Conservation (phyloP, 2,888 invertebrate genomes). For the Drosophila nr. perissopoda region DNA sequence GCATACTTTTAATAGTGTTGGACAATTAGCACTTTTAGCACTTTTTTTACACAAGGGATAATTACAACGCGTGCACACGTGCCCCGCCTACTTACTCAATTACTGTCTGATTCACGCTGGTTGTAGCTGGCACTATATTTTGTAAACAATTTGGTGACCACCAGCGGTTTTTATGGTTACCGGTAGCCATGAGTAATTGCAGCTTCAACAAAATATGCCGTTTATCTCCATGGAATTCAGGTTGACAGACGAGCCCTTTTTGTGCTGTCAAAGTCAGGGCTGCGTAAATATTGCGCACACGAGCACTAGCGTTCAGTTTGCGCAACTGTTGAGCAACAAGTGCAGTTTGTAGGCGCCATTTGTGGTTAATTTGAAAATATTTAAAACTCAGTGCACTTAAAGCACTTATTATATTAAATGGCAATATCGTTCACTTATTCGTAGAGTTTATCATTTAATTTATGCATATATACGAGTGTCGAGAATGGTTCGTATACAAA, state of each 20-base stretch:
- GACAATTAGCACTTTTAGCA: not conserved
- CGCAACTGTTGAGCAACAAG: conserved; percentile 29
- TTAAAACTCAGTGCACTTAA: not conserved
- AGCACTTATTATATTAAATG: conserved; percentile 9
- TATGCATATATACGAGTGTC: not conserved
- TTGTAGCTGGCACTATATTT: conserved; percentile 4
- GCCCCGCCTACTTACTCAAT: conserved; percentile 19
- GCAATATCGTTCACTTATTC: not conserved
- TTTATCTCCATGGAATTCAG: conserved; percentile 5
- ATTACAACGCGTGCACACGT: conserved; percentile 35
- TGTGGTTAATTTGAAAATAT: not conserved
- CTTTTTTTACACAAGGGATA: conserved; percentile 15
- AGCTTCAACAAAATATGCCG: not conserved
- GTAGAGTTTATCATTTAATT: not conserved
- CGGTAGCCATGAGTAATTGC: conserved; percentile 28
- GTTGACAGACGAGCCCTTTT: conserved; percentile 51
- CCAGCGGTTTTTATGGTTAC: conserved; percentile 16
- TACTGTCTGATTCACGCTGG: conserved; percentile 1
- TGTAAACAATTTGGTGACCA: conserved; percentile 15
- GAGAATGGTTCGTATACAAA: not conserved
- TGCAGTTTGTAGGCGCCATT: not conserved
- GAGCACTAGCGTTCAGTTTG: conserved; percentile 23
- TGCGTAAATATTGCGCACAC: not conserved
- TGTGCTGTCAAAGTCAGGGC: conserved; percentile 30
- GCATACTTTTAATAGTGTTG: not conserved